These are phyloP conservation scores for Columbina picui DNA, from an alignment of 2,113 vertebrate genomes.

Conservation along the genomic window DNA sequence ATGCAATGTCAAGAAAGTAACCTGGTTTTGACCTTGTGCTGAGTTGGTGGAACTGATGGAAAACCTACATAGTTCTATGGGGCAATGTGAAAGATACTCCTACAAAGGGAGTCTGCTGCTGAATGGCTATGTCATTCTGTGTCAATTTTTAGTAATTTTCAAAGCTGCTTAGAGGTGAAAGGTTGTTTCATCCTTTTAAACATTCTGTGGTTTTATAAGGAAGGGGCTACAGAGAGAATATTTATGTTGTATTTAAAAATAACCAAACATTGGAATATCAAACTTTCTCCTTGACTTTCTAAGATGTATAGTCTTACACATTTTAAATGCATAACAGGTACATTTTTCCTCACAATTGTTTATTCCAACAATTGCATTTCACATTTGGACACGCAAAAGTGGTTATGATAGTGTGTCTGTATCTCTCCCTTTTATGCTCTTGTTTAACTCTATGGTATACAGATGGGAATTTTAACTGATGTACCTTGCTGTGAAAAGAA, in stretches of 20 bases:
- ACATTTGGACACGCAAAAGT: neutral
- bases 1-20: neutral
- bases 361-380: neutral
- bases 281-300: neutral
- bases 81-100: neutral
- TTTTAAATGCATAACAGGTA: neutral
- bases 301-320: neutral
- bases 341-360: neutral
- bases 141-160: neutral
- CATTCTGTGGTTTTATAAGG: neutral
- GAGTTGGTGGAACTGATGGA: neutral
- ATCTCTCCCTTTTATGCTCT: neutral
- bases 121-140: neutral
- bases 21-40: neutral
- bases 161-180: neutral
- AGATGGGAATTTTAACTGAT: neutral
- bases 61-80: neutral
- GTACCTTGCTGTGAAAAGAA: neutral
- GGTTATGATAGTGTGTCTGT: neutral
- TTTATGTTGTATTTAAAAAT: neutral
- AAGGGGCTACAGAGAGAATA: neutral
- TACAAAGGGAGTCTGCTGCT: neutral
- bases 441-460: neutral
- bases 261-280: neutral
- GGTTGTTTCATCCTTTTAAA: neutral